Base-by-base conservation (phyloP, 2,888 invertebrate genomes). In the Phragmatobia fuliginosa region DNA sequence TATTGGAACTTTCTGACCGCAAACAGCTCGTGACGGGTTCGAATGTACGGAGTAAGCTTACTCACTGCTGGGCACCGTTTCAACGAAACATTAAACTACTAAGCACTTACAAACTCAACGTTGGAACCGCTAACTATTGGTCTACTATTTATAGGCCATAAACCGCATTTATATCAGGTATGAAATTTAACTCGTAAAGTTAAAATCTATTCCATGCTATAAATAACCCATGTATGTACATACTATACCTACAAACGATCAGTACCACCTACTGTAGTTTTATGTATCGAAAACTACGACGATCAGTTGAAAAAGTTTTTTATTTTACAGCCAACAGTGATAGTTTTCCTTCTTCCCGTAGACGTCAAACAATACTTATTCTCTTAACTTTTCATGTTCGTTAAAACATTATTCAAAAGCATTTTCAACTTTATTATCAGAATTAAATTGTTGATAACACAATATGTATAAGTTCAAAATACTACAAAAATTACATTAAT, bases 1-100 rank as follows among this genome's bases (percentile, higher is more conserved):
- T 85, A 87, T 90, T 87, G 84, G 83, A 91, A 90, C 86, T 91
- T 91, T 79, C 85, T 86, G 87, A 89, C 90, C 91, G 85, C 90
- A 91, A 90, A 89, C 87, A 89, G 85, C 87, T 88, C 82, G 81
- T 87, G 87, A 84, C 85, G 79, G 79, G 77, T 76, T 79, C 73
- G 60, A 67, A 72, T 66, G 68, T 68, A 71, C 60, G 63, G 62
- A 72, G 72, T 59, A 33, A 71, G 70, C 72, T 65, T 69, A 67
- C 68, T 63, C 69, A 67, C 21, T 61, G 60, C 66, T 62, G 38
- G 25, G 68, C 52, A 70, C 38, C 56, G 63, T 65, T 73, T 73
- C 62, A 62, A 70, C 71, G 67, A 63, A 76, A 73, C 61, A 68
- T 71, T 63, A 67, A 71, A 58, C 65, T 66, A 68, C 70, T 72